Evolutionary conservation across 2,797 vertebrate species (phyloP), one percentile per base, ranked within the genome.

Genomic region (Enteromius anoplus): DNA sequence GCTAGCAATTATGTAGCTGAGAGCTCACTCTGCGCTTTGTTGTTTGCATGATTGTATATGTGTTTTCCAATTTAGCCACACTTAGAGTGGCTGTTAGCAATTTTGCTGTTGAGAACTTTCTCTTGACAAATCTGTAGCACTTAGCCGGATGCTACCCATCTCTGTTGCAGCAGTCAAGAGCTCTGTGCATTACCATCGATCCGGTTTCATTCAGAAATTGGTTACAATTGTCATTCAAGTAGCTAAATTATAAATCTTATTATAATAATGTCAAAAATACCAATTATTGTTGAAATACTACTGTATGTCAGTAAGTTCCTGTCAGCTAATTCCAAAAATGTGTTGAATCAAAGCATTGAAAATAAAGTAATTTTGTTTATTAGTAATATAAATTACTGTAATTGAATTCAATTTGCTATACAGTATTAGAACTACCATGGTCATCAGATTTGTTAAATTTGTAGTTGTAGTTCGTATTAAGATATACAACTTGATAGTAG

Each of bases 31-130:
- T 32, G 45, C 10, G 40, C 62, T 75, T 82, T 82, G 71, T 82
- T 71, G 42, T 60, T 69, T 62, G 51, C 47, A 34, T 47, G 53
- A 40, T 40, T 84, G 75, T 84, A 62, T 82, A 14, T 75, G 60
- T 51, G 62, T 82, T 68, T 73, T 73, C 11, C 23, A 47, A 75
- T 82, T 82, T 82, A 51, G 69, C 34, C 65, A 47, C 15, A 23
- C 58, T 65, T 73, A 65, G 45, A 75, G 71, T 37, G 71, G 71
- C 72, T 82, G 71, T 75, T 82, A 75, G 80, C 72, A 75, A 80
- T 66, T 80, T 15, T 55, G 58, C 47, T 21, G 70, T 47, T 73
- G 77, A 85, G 66, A 75, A 72, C 66, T 62, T 85, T 70, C 71
- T 51, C 49, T 64, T 53, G 26, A 32, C n/a, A 17, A 58, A 71